Conservation (phyloP, 2,888 invertebrate species). For the Plutella xylostella region DNA sequence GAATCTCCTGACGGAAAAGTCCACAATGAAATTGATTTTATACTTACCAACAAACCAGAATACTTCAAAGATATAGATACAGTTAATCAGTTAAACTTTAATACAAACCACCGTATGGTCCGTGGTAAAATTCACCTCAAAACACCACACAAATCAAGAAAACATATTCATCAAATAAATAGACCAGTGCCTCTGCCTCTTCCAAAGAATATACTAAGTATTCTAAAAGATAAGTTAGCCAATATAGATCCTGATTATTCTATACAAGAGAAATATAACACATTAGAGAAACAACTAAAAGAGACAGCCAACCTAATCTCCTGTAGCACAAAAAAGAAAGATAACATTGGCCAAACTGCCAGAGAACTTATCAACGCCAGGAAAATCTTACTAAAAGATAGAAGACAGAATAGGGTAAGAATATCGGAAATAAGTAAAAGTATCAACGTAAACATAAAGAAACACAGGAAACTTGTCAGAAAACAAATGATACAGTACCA, state of each 20-base stretch:
- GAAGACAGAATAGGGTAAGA: not conserved
- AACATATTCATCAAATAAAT: too few relatives aligned
- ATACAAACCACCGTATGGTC: constrained; percentile 3
- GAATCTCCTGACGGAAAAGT: constrained; percentile 1
- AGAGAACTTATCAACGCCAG: too few relatives aligned
- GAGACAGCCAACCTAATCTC: too few relatives aligned
- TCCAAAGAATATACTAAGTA: too few relatives aligned
- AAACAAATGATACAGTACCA: not conserved
- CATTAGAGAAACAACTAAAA: too few relatives aligned
- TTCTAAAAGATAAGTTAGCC: too few relatives aligned
- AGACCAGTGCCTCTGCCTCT: too few relatives aligned
- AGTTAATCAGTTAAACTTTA: constrained; percentile 4
- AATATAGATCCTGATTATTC: too few relatives aligned
- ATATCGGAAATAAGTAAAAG: constrained; percentile 4
- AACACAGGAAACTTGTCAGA: constrained; percentile 1
- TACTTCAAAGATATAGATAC: constrained; percentile 1
- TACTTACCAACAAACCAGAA: constrained; percentile 2
- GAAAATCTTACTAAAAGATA: not conserved
- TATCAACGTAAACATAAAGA: not conserved
- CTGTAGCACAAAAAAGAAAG: too few relatives aligned
- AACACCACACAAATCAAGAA: not conserved
- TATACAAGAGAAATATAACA: too few relatives aligned
- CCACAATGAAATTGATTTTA: constrained; percentile 6
- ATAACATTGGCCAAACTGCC: too few relatives aligned
- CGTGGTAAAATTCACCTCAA: not conserved